Evolutionary conservation across 92 coral and sea anemone species (phyloP).

Genomic region (Epizoanthus ramosus): DNA sequence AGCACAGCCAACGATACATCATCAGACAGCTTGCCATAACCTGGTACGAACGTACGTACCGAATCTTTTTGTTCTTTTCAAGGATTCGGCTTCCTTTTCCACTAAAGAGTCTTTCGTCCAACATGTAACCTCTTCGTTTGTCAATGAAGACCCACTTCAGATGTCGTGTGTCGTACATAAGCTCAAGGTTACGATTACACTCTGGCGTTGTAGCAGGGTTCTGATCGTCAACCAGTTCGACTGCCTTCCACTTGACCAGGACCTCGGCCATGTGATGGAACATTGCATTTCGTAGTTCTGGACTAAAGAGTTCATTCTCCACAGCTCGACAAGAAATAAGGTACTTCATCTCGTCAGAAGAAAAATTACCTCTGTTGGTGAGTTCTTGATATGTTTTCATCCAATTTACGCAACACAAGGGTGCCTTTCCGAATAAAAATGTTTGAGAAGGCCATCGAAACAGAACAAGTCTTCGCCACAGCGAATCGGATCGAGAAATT

Average conservation of each 20-base stretch:
- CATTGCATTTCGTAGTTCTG: conserved; percentile 87
- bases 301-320: conserved; percentile 73
- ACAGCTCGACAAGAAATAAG: conserved; percentile 84
- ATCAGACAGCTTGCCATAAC: conserved; percentile 91
- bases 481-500: conserved; percentile 68
- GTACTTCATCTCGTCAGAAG: conserved; percentile 96
- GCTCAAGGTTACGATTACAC: conserved; percentile 84
- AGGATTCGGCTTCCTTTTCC: conserved; percentile 53
- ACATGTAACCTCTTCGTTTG: conserved; percentile 86
- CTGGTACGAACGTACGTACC: conserved; percentile 89
- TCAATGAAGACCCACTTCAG: conserved; percentile 94
- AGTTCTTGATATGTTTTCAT: conserved; percentile 81
- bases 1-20: conserved; percentile 88
- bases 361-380: conserved; percentile 74
- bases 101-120: conserved; percentile 79
- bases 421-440: conserved; percentile 75
- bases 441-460: conserved; percentile 92
- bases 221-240: conserved; percentile 77
- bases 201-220: conserved; percentile 72
- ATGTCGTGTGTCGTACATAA: conserved; percentile 89
- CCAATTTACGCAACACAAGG: conserved; percentile 80
- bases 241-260: conserved; percentile 73
- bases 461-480: conserved; percentile 85
- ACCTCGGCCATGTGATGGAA: conserved; percentile 85
- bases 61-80: conserved; percentile 61